A percentile compares a stretch with the other conserved stretches of the same genome.
These are phyloP conservation scores for Glaucopsyche alexis DNA, from an alignment of 2,888 invertebrate species.

Conservation along the genomic window DNA sequence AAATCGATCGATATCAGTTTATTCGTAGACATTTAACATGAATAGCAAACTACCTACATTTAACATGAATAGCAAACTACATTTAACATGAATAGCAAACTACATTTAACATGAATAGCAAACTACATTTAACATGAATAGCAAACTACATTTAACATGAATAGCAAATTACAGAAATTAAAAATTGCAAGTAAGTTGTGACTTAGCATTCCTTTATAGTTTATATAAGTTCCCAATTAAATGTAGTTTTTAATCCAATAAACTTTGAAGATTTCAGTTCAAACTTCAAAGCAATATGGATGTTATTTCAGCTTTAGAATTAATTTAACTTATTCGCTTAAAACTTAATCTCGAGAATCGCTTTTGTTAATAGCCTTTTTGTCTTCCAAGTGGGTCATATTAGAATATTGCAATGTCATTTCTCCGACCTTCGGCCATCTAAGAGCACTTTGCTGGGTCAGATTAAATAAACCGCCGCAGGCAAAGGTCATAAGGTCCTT, in stretches of 20 bases:
- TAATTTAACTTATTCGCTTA: conserved; percentile 7
- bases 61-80: not conserved
- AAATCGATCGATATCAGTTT: too few species aligned
- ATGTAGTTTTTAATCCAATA: not conserved
- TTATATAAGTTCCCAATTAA: too few species aligned
- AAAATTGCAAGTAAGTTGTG: too few species aligned
- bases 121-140: too few species aligned
- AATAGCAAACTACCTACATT: too few species aligned
- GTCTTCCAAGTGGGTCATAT: not conserved
- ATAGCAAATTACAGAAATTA: too few species aligned
- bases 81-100: not conserved
- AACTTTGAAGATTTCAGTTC: not conserved
- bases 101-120: too few species aligned
- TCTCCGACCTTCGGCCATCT: not conserved
- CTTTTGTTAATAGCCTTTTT: conserved; percentile 7
- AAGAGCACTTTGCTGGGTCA: not conserved
- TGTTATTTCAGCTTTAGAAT: conserved; percentile 9
- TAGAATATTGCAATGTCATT: not conserved
- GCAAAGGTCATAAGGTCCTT: conserved; percentile 18
- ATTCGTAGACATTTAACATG: not conserved
- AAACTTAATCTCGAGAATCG: not conserved
- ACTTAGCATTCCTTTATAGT: too few species aligned
- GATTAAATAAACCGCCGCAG: not conserved
- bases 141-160: not conserved
- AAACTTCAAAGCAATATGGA: conserved; percentile 1